A percentile compares a stretch with the other conserved stretches of the same genome.
Evolutionary conservation across 2,113 vertebrate species (phyloP).

Genomic region (Planiliza haematocheilus): DNA sequence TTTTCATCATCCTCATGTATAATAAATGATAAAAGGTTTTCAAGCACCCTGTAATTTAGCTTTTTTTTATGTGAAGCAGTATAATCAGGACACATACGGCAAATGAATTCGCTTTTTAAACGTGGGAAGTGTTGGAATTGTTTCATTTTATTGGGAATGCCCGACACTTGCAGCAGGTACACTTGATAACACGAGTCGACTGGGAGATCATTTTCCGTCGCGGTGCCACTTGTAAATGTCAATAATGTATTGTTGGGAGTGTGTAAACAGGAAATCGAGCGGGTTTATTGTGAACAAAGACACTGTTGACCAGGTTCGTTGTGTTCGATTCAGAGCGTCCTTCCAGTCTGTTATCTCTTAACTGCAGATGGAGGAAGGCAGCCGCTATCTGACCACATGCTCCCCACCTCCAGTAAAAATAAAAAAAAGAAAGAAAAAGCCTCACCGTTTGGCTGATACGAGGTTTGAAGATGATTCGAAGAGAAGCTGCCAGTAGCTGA

Average conservation of each 20-base stretch:
- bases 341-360: constrained; percentile 15
- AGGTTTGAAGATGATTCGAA: constrained; percentile 16
- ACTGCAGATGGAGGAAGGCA: constrained; percentile 37
- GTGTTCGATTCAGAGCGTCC: constrained; percentile 8
- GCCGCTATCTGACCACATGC: constrained; percentile 15
- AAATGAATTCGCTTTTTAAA: background rate
- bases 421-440: background rate
- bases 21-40: constrained; percentile 22
- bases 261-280: background rate
- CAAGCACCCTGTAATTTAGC: constrained; percentile 11
- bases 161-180: background rate
- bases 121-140: background rate
- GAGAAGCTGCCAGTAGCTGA: constrained; percentile 23
- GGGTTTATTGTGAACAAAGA: constrained; percentile 6
- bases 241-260: background rate
- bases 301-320: background rate
- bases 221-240: background rate
- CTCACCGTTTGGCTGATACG: constrained; percentile 2
- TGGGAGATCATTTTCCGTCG: background rate
- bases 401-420: constrained; percentile 8
- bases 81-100: constrained; percentile 5
- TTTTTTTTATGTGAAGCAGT: background rate
- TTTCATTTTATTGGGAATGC: background rate
- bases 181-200: constrained; percentile 1
- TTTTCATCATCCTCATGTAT: constrained; percentile 8